Base-by-base conservation (phyloP, 2,113 vertebrate species). In the Strix aluco region DNA sequence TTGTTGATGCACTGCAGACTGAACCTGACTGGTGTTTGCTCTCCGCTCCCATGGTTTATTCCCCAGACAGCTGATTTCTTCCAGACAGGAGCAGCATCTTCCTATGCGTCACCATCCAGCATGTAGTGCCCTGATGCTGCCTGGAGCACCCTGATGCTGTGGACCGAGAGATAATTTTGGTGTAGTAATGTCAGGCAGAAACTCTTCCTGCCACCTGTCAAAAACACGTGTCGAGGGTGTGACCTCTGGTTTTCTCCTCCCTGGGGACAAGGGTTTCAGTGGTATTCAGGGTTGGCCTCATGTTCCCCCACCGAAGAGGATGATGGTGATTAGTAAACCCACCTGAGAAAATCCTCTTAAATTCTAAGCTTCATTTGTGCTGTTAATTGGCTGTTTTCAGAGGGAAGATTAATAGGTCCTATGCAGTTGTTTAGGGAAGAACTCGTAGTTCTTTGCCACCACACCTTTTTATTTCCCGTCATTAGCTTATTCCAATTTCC, bases 261-360 rank as follows among this genome's bases (percentile, higher is more conserved):
- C 22, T 34, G 13, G 32, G 65, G 20, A 58, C 44, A 29, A 36
- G 29, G 22, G 19, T 54, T 91, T 74, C 75, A 54, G 36, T 0
- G 0, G 10, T 72, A 19, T 13, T 94, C 73, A 47, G 70, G 46
- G 26, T 2, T 95, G 84, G 58, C 84, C 74, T 95, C 66, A 38
- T 0, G 0, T 72, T 71, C 73, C 83, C 70, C 32, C 62, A 36
- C 21, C 6, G 11, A 61, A 69, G 0, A 3, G 77, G 69, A 59
- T 71, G 69, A 65, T 47, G 52, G 67, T 20, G 73, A 82, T 91
- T 77, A 85, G 70, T 29, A 89, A 91, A 96, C 21, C 20, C 81
- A 87, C 70, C 91, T 95, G 84, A 90, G 71, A 88, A 94, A 96
- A 97, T 88, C 91, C 58, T 63, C 81, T 80, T 94, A 86, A 46